Evolutionary conservation across 2,797 vertebrate genomes (phyloP), one percentile per base, ranked within the genome.

Genomic region (Lacerta bilineata): DNA sequence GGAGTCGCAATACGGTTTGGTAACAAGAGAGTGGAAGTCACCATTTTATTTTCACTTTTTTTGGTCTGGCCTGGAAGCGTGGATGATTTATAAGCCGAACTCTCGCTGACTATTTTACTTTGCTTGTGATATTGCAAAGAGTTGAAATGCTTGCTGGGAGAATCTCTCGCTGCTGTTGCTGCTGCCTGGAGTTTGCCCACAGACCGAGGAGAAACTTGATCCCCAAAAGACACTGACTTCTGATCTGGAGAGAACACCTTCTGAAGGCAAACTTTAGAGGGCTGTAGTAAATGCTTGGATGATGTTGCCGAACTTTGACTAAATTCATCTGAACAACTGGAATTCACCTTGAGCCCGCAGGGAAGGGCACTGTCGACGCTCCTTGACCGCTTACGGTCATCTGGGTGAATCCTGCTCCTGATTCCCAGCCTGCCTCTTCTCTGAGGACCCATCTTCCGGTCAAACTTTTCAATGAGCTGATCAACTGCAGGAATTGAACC

Each of bases 401-500:
- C 99, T 0, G 97, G 97, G 83, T 98, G 96, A 93, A 99, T 98
- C 83, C 98, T 96, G 89, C 98, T 98, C 87, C 98, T 96, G 91
- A 98, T 97, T 7, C 98, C 98, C 0, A 98, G 94, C 81, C 99
- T 95, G 25, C 99, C 98, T 92, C 98, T 97, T 89, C 98, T 97
- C 80, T 97, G 98, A 39, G 96, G 95, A 64, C 96, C 97, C 9
- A 94, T 91, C 84, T 97, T 98, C 66, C 94, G 96, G 68, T 99
- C 98, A 95, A 99, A 99, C 90, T 99, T 99, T 78, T 98, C 98
- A 88, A 99, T 99, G 13, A 99, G 96, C 90, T 98, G 97, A 87
- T 99, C 98, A 0, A 99, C 98, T 2, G 95, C 98, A 3, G 98
- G 98, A 85, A 99, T 98, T 3, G 98, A 98, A 9, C 97, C 98